Base-by-base conservation (phyloP, 2,797 vertebrate genomes). In the Acrossocheilus wenchowensis region DNA sequence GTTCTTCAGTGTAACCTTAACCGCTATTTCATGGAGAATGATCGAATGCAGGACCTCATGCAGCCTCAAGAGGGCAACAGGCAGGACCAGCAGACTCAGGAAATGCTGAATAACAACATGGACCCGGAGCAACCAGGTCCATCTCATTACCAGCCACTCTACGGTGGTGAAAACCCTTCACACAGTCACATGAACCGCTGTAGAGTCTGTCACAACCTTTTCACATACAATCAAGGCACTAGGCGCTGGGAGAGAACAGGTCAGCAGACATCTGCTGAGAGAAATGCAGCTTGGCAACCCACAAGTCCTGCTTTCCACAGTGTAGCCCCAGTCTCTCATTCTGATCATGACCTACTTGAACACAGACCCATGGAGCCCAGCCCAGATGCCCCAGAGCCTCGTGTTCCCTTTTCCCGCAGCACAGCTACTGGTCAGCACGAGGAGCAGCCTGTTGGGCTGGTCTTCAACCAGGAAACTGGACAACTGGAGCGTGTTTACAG, bases 1-100 rank as follows among this genome's bases (percentile, higher is more conserved):
- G 97, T 98, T 87, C 94, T 99, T 90, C 98, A 98, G 66, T 99
- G 98, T 93, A 98, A 99, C 94, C 94, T 99, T 92, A 97, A 97
- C 94, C 97, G 97, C 87, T 99, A 99, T 94, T 99, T 99, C 94
- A 94, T 99, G 94, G 97, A 99, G 93, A 97, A 98, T 60, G 98
- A 99, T 91, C 96, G 96, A 90, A 97, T 98, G 93, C 97, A 98
- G 91, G 97, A 95, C 95, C 88, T 95, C 94, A 89, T 96, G 95
- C 75, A 96, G 95, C 88, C 93, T 96, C 88, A 95, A 96, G 10
- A 96, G 87, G 94, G 95, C 81, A 60, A 94, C 23, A 91, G 92
- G 87, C 94, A 94, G 90, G 91, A 94, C 5, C 87, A 71, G 30
- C 96, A 96, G 91, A 93, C 95, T 90, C 96, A 96, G 91, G 96